Evolutionary conservation across 2,888 invertebrate species (phyloP).

Genomic region (Endotricha flammealis): DNA sequence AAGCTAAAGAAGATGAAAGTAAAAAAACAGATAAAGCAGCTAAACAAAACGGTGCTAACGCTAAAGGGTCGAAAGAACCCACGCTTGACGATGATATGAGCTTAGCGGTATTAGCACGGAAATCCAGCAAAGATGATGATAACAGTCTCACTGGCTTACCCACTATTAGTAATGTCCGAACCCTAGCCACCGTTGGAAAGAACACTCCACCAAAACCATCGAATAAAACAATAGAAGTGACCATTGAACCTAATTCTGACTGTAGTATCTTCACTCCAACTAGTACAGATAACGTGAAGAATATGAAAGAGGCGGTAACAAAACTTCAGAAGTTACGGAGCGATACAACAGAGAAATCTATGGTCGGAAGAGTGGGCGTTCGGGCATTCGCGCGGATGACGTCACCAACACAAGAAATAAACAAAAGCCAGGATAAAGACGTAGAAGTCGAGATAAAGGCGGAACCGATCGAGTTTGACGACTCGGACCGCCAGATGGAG

Average conservation of each 20-base stretch:
- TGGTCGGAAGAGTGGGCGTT: constrained; percentile 59
- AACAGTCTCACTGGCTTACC: constrained; percentile 37
- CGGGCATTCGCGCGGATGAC: constrained; percentile 65
- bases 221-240: constrained; percentile 33
- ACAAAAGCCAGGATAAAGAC: constrained; percentile 25
- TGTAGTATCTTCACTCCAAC: constrained; percentile 51
- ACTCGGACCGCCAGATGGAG: constrained; percentile 50
- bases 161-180: constrained; percentile 54
- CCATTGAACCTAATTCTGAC: constrained; percentile 34
- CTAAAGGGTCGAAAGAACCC: constrained; percentile 36
- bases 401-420: constrained; percentile 37
- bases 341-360: constrained; percentile 29
- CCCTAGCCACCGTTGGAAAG: constrained; percentile 39
- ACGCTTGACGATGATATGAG: constrained; percentile 49
- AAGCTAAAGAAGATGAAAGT: constrained; percentile 11
- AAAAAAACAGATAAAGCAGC: constrained; percentile 20
- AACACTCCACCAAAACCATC: constrained; percentile 20
- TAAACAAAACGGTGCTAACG: constrained; percentile 17
- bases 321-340: constrained; percentile 45
- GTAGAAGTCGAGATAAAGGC: constrained; percentile 61
- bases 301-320: constrained; percentile 44
- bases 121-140: constrained; percentile 21
- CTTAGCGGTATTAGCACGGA: constrained; percentile 45
- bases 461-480: constrained; percentile 63
- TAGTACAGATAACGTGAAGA: constrained; percentile 42